phyloP scores from a whole-genome alignment of 2,888 invertebrate species.

The Amiota communis region DNA sequence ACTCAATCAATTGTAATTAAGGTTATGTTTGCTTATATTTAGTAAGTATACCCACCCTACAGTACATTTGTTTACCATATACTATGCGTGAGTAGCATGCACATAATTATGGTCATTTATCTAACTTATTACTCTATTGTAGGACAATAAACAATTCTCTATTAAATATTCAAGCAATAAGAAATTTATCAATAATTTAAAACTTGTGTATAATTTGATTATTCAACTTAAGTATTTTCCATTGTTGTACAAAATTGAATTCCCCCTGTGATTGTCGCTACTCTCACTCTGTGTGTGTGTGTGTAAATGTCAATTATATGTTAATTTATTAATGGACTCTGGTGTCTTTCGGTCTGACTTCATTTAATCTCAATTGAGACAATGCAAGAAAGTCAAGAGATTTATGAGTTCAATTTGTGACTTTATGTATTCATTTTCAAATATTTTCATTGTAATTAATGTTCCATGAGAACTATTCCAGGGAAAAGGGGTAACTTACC shows the following conservation, averaged over 20 bases:
- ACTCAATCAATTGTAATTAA: too few relatives aligned
- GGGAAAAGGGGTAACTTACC: slow-evolving; percentile 75
- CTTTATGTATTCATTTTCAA: neutral
- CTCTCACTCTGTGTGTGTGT: too few relatives aligned
- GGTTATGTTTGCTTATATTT: too few relatives aligned
- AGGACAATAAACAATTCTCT: too few relatives aligned
- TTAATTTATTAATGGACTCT: slow-evolving; percentile 15
- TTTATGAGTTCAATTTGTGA: slow-evolving; percentile 5
- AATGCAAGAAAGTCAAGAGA: neutral
- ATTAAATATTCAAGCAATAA: neutral
- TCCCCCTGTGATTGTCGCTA: neutral
- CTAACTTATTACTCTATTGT: too few relatives aligned
- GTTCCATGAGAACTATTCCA: too few relatives aligned
- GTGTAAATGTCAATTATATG: slow-evolving; percentile 7
- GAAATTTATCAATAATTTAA: slow-evolving; percentile 14
- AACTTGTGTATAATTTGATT: neutral
- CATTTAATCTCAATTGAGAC: neutral
- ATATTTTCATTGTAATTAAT: slow-evolving; percentile 2
- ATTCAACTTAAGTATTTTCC: neutral
- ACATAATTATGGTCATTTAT: too few relatives aligned
- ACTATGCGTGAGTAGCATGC: too few relatives aligned
- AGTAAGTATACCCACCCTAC: too few relatives aligned
- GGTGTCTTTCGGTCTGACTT: neutral
- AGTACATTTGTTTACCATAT: too few relatives aligned
- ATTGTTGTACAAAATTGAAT: neutral